These are phyloP conservation scores for Sardinella longiceps DNA, from an alignment of 2,797 vertebrate species.

Conservation along the genomic window DNA sequence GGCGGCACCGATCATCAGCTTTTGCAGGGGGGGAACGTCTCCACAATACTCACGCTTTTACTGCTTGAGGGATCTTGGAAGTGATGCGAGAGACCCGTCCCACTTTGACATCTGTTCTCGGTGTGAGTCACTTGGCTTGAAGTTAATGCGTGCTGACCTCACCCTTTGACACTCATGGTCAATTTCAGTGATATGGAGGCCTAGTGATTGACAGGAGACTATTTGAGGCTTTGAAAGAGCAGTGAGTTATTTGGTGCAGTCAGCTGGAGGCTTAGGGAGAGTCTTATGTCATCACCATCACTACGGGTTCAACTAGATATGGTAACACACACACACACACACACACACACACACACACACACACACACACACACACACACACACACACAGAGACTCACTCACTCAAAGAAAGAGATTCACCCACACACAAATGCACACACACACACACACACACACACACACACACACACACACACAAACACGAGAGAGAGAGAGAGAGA, in stretches of 20 bases:
- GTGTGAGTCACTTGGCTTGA: neutral
- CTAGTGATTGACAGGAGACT: slow-evolving; percentile 6
- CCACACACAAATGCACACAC: neutral
- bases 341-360: neutral
- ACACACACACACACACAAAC: slow-evolving; percentile 10
- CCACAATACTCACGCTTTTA: neutral
- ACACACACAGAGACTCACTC: no score
- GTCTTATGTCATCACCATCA: slow-evolving; percentile 5
- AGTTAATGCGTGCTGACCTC: slow-evolving; percentile 1
- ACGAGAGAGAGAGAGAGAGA: no score
- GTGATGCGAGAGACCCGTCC: neutral
- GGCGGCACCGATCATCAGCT: slow-evolving; percentile 47
- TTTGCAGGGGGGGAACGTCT: neutral
- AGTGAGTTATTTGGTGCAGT: neutral
- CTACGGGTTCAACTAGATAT: neutral
- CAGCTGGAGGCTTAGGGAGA: neutral
- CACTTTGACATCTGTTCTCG: neutral
- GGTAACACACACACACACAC: neutral
- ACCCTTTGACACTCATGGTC: neutral
- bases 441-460: slow-evolving; percentile 8
- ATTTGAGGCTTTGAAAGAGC: neutral
- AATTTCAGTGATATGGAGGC: neutral
- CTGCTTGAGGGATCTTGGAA: neutral
- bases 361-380: neutral
- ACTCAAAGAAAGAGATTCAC: no score